Evolutionary conservation across 2,797 vertebrate genomes (phyloP), one percentile per base, ranked within the genome.

Genomic region (Coccyzus lansbergi): DNA sequence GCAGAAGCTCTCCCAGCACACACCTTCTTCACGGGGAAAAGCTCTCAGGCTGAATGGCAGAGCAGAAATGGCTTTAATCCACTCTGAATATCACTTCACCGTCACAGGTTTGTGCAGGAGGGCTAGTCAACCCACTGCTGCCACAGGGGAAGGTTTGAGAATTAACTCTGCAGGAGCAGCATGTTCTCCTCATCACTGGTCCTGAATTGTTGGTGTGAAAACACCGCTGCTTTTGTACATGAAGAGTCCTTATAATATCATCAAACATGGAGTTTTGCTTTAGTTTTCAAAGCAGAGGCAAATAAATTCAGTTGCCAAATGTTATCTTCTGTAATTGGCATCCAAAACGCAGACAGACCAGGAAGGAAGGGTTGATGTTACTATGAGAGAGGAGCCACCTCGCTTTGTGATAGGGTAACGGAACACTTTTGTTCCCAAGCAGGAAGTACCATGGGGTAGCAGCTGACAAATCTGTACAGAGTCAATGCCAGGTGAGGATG

Each of bases 361-460:
- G 40, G 21, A 46, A 31, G 22, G 65, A 52, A 29, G 33, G 33
- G 9, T 49, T 16, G 16, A 33, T 22, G 40, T 7, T n/a, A 25
- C 49, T 4, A 6, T 0, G 10, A 26, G 42, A 49, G n/a, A 60
- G 28, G 44, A 67, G 33, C 25, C 4, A 2, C 18, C 42, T 36
- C 25, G 4, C 62, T 62, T 22, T 15, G 24, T 0, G 0, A 26
- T 1, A 10, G 38, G 49, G 8, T 24, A 42, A 65, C 1, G 1
- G 55, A 36, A 6, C 56, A 18, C 2, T 26, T 51, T 24, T 44
- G 26, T 19, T 20, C 15, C 80, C 56, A 52, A 42, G 74, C 28
- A 56, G 58, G 63, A 75, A n/a, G 29, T 2, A 8, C 31, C 1
- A 1, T 3, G 19, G 52, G 56, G 65, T 9, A 62, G 17, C n/a